Base-by-base conservation (phyloP, 2,888 invertebrate species). In the Bombylius discolor region DNA sequence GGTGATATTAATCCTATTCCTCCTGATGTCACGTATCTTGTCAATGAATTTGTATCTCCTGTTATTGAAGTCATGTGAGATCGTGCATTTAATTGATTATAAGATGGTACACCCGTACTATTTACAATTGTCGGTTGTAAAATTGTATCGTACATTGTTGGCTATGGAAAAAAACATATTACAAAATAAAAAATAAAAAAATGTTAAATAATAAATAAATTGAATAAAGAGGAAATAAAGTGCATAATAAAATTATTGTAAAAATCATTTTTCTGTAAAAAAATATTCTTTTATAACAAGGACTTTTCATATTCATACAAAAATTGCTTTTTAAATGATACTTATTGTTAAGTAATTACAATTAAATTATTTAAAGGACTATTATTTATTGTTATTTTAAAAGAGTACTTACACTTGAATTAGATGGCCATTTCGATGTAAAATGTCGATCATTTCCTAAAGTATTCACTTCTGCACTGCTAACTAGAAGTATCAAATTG, bases 391-490 rank as follows among this genome's bases (percentile, higher is more conserved):
- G 34, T 36, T 36, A 7, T 52, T 47, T 46, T 32, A 45, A 36
- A 36, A 7, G 5, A 36, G 11, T 68, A 73, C 73, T 72, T 65
- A 72, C 72, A 65, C 67, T 72, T 60, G 70, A 63, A 62, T 67
- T 73, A 55, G 72, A 72, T 62, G 72, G 73, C 73, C 73, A 72
- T 64, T 73, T 72, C 53, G 72, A 66, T 55, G 68, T 65, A 60
- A 70, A 71, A 60, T 70, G 71, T 62, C 66, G 66, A 56, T 67
- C 69, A 45, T 61, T 59, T 32, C 66, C 64, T 60, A 65, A 64
- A 13, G 61, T 60, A 47, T 55, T 57, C 23, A 23, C 23, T 23
- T 23, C 23, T 23, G 23, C 23, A 23, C 23, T 23, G 23, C 23
- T 23, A 23, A 23, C 23, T 23, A 23, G 3, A 23, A 23, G 3